Base-by-base conservation (phyloP, 1,140 invertebrate genomes). In the Copidosoma floridanum region DNA sequence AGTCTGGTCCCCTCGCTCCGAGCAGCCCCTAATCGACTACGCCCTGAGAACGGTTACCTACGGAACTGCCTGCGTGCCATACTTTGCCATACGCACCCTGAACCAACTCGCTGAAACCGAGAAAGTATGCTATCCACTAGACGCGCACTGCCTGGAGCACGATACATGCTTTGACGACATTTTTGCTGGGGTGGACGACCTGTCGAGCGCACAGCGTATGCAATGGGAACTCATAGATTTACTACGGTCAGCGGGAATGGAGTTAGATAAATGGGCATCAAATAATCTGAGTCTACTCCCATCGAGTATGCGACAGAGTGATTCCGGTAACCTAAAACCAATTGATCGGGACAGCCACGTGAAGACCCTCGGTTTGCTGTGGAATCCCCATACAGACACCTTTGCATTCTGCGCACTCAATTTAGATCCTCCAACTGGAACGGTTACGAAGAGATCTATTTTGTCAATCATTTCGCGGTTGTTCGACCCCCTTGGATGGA, bases 31-130 rank as follows among this genome's bases (percentile, higher is more conserved):
- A 1, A 7, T 20, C 12, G 44, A 38, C 23, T 80, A 51, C 66
- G 57, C 32, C 26, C 41, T 78, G 3, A 62, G 41, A 2, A 78
- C 70, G 1, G 65, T 77, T 8, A 78, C 77, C 0, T 80, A 73
- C 64, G 76, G 78, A 2, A 70, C 65, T 14, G 20, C 48, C 0
- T 59, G 43, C n/a, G 68, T 67, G 5, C 66, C 73, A 3, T 77
- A 64, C 63, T 38, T 71, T 4, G 67, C 74, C 0, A 70, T 61
- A 2, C 61, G 67, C 21, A 57, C 46, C 23, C 27, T 75, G 1
- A 14, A 55, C 14, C 50, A 74, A 52, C 27, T 71, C 10, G 61
- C 66, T 4, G 7, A 2, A 1, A 48, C 51, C 20, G 48, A 52
- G 35, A 24, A 29, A 32, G 5, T n/a, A n/a, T 6, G 12, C 11